Base-by-base conservation (phyloP, 2,797 vertebrate genomes). In the Pantherophis alleghaniensis region DNA sequence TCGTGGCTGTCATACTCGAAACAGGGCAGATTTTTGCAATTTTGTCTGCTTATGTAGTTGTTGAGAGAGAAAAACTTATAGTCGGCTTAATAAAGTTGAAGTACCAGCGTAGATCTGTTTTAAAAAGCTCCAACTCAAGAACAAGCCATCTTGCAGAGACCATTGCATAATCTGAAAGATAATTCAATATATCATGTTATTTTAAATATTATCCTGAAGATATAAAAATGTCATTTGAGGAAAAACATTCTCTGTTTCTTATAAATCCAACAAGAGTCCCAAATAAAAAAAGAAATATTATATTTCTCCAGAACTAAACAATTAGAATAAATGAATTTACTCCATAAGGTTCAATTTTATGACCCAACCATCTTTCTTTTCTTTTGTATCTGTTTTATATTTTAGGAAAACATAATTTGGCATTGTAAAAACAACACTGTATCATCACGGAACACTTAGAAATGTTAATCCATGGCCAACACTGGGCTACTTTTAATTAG, bases 1-100 rank as follows among this genome's bases (percentile, higher is more conserved):
- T 99, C 98, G 99, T 99, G 99, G 99, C 99, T 98, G 99, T 99
- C 99, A 99, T 99, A 99, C 98, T 99, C 99, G 99, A 99, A 98
- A 99, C 99, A 96, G 99, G 99, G 98, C 99, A 99, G 98, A 99
- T 99, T 98, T 99, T 99, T 99, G 99, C 99, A 99, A 99, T 99
- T 99, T 99, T 99, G 99, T 99, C 99, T 99, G 98, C 98, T 99
- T 99, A 99, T 98, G 99, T 99, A 98, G 99, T 98, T 98, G 99
- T 99, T 97, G 98, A 98, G 97, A 98, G 98, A 97, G 98, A 99
- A 98, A 98, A 99, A 99, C 99, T 99, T 98, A 99, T 98, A 99
- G 98, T 99, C 99, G 98, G 98, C 98, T 99, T 98, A 99, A 98
- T 98, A 98, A 98, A 98, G 98, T 95, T 98, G 98, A 98, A 98